Evolutionary conservation across 2,797 vertebrate genomes (phyloP), one percentile per base, ranked within the genome.

Genomic region (Pterois miles): DNA sequence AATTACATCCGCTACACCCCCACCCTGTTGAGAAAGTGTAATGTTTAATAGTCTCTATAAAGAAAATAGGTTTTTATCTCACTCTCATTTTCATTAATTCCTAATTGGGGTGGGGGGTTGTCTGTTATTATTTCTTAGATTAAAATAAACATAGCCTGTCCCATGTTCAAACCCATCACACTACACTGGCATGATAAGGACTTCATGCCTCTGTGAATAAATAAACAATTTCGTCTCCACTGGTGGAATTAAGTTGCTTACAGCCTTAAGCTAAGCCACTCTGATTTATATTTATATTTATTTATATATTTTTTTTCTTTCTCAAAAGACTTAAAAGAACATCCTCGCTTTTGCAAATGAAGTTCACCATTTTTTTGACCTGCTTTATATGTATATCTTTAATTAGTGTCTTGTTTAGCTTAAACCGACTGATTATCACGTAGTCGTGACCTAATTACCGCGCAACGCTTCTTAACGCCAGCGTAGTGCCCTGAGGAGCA

Each of bases 81-180:
- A 89, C 91, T 94, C 95, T 96, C 95, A 94, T 96, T 96, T 96
- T 96, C 95, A 96, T 96, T 96, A 95, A 96, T 96, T 95, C 95
- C 95, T 96, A 96, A 96, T 96, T 96, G 95, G 95, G 95, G 95
- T 96, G 94, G 93, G 94, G 94, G 94, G 95, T 93, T 95, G 95
- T 94, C 94, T 95, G 95, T 95, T 96, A 96, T 96, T 96, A 96
- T 96, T 95, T 95, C 96, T 95, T 95, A 96, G 96, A 96, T 96
- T 96, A 96, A 96, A 96, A 96, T 96, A 96, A 96, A 95, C 95
- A 96, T 95, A 94, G 95, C 95, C 94, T 93, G 93, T 94, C 93
- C 94, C 94, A 94, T 96, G 96, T 96, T 96, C 93, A 95, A 95
- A 96, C 94, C 94, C 95, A 95, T 96, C 95, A 94, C 94, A 94